Percentiles rank a stretch among this genome's conserved stretches.
These are phyloP conservation scores for Grantiella picta DNA, from an alignment of 2,113 vertebrate species.

Conservation along the genomic window DNA sequence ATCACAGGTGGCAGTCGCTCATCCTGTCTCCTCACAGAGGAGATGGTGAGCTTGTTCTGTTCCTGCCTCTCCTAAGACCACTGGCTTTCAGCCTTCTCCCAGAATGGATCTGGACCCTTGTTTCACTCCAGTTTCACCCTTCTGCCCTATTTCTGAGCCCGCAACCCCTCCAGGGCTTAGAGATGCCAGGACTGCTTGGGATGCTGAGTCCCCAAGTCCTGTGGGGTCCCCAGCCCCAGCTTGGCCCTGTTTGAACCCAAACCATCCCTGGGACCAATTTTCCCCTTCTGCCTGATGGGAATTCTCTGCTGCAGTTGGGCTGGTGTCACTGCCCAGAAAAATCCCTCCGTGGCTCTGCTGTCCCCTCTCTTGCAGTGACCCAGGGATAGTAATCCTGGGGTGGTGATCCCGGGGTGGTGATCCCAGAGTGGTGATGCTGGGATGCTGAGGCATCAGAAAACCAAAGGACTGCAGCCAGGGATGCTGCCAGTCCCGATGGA, in stretches of 20 bases:
- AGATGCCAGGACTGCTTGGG: not conserved
- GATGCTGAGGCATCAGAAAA: not conserved
- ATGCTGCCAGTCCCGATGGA: not conserved
- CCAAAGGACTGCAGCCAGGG: accelerated
- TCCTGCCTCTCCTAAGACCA: not conserved
- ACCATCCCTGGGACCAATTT: not conserved
- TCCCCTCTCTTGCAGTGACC: not conserved
- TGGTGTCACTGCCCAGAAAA: not conserved
- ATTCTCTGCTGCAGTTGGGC: not conserved
- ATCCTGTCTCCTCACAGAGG: not conserved
- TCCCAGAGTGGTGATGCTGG: not conserved
- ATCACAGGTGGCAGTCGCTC: not conserved
- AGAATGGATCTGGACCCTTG: not conserved
- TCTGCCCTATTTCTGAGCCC: not conserved
- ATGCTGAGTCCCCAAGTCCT: not conserved
- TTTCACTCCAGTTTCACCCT: not conserved
- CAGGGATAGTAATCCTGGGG: not conserved
- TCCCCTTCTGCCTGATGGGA: not conserved
- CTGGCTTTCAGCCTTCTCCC: not conserved
- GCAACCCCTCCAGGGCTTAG: not conserved
- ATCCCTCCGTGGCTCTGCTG: not conserved
- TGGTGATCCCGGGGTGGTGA: not conserved
- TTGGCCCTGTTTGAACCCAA: not conserved
- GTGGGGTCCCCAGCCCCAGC: accelerated
- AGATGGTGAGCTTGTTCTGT: not conserved